Evolutionary conservation across 2,797 vertebrate species (phyloP).

Genomic region (Dallia pectoralis): DNA sequence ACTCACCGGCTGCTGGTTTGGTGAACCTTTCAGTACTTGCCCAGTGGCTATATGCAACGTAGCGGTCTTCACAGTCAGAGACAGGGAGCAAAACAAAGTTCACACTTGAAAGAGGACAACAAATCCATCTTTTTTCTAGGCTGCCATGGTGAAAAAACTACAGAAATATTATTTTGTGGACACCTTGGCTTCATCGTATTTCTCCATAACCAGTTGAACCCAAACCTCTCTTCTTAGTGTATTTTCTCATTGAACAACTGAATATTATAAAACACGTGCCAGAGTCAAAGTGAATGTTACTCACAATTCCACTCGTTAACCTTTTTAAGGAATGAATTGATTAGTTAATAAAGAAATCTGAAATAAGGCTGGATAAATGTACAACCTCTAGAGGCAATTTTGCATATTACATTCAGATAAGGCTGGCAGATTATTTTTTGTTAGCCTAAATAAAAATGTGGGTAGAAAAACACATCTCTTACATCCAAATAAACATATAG

Average conservation of each 20-base stretch:
- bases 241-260: slow-evolving; percentile 51
- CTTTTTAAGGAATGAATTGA: slow-evolving; percentile 42
- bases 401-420: slow-evolving; percentile 10
- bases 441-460: slow-evolving; percentile 44
- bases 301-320: slow-evolving; percentile 52
- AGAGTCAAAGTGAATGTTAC: slow-evolving; percentile 38
- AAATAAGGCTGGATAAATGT: slow-evolving; percentile 48
- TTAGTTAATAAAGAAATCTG: slow-evolving; percentile 39
- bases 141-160: slow-evolving; percentile 59
- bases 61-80: slow-evolving; percentile 83
- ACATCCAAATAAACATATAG: not conserved
- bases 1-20: slow-evolving; percentile 87
- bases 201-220: slow-evolving; percentile 55
- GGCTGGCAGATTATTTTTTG: slow-evolving; percentile 42
- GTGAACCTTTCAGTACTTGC: slow-evolving; percentile 85
- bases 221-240: slow-evolving; percentile 61
- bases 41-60: slow-evolving; percentile 91
- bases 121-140: slow-evolving; percentile 57
- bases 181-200: slow-evolving; percentile 67
- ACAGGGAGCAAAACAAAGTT: slow-evolving; percentile 70
- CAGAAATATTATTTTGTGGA: slow-evolving; percentile 56
- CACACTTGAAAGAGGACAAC: slow-evolving; percentile 72
- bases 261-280: slow-evolving; percentile 16
- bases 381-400: slow-evolving; percentile 35
- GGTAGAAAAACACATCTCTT: not conserved